Percentiles rank a stretch among this genome's conserved stretches.
Evolutionary conservation across 2,113 vertebrate genomes (phyloP).

Genomic region (Fulica atra): DNA sequence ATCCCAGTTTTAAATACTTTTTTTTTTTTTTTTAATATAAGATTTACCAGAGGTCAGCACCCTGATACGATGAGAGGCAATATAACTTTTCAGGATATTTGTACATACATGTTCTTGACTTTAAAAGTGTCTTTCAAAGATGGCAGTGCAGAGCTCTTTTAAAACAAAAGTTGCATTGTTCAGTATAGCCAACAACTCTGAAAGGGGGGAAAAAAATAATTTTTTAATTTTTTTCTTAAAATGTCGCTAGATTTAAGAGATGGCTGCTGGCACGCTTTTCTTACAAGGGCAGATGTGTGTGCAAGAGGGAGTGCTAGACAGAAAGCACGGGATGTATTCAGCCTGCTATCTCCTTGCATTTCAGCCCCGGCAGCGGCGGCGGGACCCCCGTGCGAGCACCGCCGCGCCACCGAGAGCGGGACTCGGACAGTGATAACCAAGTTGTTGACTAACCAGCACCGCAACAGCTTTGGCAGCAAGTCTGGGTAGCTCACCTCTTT

Average conservation of each 20-base stretch:
- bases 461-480: conserved; percentile 58
- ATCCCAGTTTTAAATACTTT: conserved; percentile 92
- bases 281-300: conserved; percentile 9
- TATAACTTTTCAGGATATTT: conserved; percentile 72
- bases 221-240: not conserved
- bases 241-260: conserved; percentile 5
- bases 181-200: conserved; percentile 51
- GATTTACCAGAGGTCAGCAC: conserved; percentile 80
- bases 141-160: conserved; percentile 91
- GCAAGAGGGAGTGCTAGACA: conserved; percentile 33
- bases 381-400: not conserved
- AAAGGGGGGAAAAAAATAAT: not conserved
- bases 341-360: not conserved
- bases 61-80: conserved; percentile 79
- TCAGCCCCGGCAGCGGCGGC: not conserved
- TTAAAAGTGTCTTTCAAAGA: conserved; percentile 77
- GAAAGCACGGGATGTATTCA: conserved; percentile 34
- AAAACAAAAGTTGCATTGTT: conserved; percentile 83
- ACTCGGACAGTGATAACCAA: not conserved
- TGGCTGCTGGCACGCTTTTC: conserved; percentile 26
- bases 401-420: not conserved
- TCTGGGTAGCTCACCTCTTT: conserved; percentile 17
- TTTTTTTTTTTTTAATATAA: conserved; percentile 72
- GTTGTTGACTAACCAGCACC: conserved; percentile 8
- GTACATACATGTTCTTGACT: conserved; percentile 73